Evolutionary conservation across 2,797 vertebrate species (phyloP), one percentile per base, ranked within the genome.

Genomic region (Myripristis murdjan): DNA sequence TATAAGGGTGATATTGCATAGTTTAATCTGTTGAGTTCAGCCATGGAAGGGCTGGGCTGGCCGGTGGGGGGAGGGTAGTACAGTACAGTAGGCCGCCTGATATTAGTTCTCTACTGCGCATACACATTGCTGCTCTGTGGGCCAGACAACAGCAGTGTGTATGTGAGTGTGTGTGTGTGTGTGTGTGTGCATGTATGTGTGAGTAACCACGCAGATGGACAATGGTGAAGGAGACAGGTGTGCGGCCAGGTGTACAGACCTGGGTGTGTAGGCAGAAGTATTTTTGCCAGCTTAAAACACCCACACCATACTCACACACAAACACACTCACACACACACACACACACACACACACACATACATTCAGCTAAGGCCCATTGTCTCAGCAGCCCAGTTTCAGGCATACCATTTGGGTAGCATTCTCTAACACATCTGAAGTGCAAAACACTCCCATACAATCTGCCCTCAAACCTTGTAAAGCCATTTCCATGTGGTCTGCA

Each of bases 11-110:
- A 92, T 93, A 93, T 93, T 94, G 93, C 90, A 93, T 94, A 94
- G 93, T 94, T 93, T 94, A 94, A 94, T 94, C 91, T 94, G 90
- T 92, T 92, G 88, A 93, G 88, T 89, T 91, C 87, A 91, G 89
- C 82, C 81, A 76, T 75, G 75, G 87, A 77, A 79, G 73, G 87
- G 84, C 82, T 80, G 70, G 26, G 70, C 9, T 81, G 70, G 54
- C 39, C 22, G 65, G 11, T 26, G 20, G 89, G 85, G 87, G 89
- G 85, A 87, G 81, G 86, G 89, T 87, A 81, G 73, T 37, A 60
- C 60, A 63, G 84, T 87, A 85, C 82, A 82, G 82, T 75, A 82
- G 89, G 82, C 85, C 37, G 83, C 63, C 70, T 88, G 81, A 79
- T 88, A 87, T 87, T 85, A 86, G 57, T 77, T 73, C 82, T 85